Base-by-base conservation (phyloP, 2,888 invertebrate species). In the Drosophila affinis region DNA sequence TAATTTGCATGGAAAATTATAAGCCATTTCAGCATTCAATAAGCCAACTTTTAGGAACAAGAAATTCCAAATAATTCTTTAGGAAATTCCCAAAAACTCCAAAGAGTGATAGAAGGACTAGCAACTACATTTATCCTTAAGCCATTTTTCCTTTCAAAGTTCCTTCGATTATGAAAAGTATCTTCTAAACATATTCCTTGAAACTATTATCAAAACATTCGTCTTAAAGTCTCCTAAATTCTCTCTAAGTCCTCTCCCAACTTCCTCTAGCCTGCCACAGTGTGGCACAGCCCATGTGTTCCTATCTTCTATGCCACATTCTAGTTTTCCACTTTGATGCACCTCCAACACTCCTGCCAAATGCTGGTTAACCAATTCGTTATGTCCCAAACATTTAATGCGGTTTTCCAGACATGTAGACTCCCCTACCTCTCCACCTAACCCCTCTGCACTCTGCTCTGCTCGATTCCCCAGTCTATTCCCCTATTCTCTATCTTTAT, bases 311-410 rank as follows among this genome's bases (percentile, higher is more conserved):
- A 1, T 39, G 39, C 6, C 39, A 39, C 14, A 39, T 39, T 7
- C 39, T 39, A 29, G 18, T 62, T 48, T 18, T 18, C 32, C 39
- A 47, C 48, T n/a, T n/a, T 18, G 18, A 12, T 39, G 39, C 39
- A 9, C 14, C 54, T 32, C 1, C 14, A 45, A 21, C 61, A 21
- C 21, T 21, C 21, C 32, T 48, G 18, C 17, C 14, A 24, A 24
- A n/a, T 21, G 49, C 32, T 62, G 62, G 60, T 60, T 49, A 62
- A 49, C 62, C 62, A 49, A 60, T 62, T 62, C 44, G 62, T 62
- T 62, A 62, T 18, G 49, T 29, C n/a, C 29, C 14, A 5, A 14
- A 51, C 18, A 3, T 14, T 34, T 34, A 9, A 52, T 17, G 27
- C 17, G 52, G 17, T 39, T 39, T 7, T 39, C 39, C 39, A 39